Percentiles rank a stretch among this genome's conserved stretches.
phyloP scores from a whole-genome alignment of 2,797 vertebrate species.

The Bovichtus variegatus region DNA sequence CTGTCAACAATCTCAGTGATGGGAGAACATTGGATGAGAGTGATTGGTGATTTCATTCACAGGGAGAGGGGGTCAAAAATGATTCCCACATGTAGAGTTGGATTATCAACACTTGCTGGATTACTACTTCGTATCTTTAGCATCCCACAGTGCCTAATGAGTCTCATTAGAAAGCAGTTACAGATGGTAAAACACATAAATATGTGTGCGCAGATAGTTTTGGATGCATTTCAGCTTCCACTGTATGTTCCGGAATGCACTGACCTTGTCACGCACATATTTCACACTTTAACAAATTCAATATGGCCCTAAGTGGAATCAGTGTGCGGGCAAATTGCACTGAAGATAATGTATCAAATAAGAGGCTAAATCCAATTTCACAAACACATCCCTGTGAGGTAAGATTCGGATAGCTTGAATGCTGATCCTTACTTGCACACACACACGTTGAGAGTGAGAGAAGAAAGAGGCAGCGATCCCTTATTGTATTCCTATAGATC shows the following conservation, averaged over 20 bases:
- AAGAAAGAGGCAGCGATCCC: constrained; percentile 36
- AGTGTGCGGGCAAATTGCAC: constrained; percentile 62
- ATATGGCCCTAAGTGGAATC: constrained; percentile 59
- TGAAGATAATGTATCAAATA: constrained; percentile 70
- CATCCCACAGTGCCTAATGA: constrained; percentile 16
- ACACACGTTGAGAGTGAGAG: constrained; percentile 4
- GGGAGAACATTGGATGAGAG: constrained; percentile 17
- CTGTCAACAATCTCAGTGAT: constrained; percentile 37
- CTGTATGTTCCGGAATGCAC: constrained; percentile 13
- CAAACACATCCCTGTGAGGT: constrained; percentile 61
- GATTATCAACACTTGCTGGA: constrained; percentile 27
- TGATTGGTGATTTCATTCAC: constrained; percentile 17
- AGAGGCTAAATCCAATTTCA: constrained; percentile 67
- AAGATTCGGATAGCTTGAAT: constrained; percentile 48
- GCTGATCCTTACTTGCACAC: constrained; percentile 26
- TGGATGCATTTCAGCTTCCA: constrained; percentile 20
- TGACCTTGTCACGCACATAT: constrained; percentile 56
- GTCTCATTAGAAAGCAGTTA: constrained; percentile 50
- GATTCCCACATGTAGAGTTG: constrained; percentile 21
- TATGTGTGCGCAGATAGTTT: constrained; percentile 19
- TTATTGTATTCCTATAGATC: constrained; percentile 62
- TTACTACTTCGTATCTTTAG: constrained; percentile 17
- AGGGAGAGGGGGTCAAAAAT: constrained; percentile 12
- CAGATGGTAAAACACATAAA: constrained; percentile 39
- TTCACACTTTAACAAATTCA: constrained; percentile 65